Conservation (phyloP, 2,797 vertebrate genomes). For the Hybognathus amarus region DNA sequence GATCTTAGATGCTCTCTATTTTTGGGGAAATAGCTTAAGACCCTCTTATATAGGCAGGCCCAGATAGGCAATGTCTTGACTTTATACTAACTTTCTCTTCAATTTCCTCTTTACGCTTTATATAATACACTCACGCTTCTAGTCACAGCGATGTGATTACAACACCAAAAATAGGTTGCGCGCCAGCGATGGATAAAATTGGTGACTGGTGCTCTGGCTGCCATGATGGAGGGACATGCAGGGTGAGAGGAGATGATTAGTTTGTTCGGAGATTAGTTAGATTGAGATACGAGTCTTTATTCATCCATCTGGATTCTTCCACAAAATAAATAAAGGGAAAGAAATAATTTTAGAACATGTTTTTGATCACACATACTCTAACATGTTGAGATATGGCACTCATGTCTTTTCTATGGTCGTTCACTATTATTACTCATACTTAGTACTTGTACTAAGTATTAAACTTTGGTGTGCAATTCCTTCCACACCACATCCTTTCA, state of each 20-base stretch:
- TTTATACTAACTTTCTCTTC: neutral
- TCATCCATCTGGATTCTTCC: conserved; percentile 26
- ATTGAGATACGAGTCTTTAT: conserved; percentile 38
- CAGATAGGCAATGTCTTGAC: neutral
- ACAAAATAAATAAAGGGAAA: conserved; percentile 9
- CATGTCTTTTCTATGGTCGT: neutral
- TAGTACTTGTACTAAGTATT: neutral
- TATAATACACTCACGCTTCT: conserved; percentile 38
- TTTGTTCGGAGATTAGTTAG: conserved; percentile 36
- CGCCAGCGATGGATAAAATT: conserved; percentile 52
- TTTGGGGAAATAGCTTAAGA: neutral
- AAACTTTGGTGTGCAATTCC: too few species aligned
- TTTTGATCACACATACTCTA: neutral
- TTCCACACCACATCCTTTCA: too few species aligned
- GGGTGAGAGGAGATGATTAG: conserved; percentile 32
- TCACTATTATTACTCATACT: neutral
- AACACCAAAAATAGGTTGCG: conserved; percentile 41
- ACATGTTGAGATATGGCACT: neutral
- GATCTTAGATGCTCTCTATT: neutral
- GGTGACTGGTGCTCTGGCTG: conserved; percentile 42
- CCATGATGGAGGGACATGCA: conserved; percentile 24
- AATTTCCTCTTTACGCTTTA: conserved; percentile 26
- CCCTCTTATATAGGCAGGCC: neutral
- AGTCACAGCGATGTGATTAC: conserved; percentile 43
- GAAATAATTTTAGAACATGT: neutral